Conservation (phyloP, 92 coral and sea anemone genomes). For the Epizoanthus illoricatus region DNA sequence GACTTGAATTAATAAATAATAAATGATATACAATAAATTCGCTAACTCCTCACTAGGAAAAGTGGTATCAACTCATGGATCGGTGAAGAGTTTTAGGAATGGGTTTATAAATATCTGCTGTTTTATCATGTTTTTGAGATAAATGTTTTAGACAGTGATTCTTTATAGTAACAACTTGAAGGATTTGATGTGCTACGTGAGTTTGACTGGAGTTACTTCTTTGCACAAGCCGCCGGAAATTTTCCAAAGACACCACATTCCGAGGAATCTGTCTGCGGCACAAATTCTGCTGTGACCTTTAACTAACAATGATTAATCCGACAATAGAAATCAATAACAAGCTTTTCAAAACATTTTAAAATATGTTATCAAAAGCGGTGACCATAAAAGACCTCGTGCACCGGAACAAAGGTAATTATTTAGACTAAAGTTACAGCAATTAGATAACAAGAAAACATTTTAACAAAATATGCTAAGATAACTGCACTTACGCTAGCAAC, state of each 20-base stretch:
- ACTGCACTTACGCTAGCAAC: neutral
- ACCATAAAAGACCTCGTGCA: neutral
- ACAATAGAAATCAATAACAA: neutral
- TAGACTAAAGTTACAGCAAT: neutral
- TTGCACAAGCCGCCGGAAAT: slow-evolving; percentile 2
- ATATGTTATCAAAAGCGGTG: neutral
- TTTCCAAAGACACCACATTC: neutral
- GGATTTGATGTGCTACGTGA: neutral
- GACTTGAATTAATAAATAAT: too few species aligned
- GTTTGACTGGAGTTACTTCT: neutral
- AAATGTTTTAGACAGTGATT: neutral
- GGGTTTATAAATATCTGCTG: too few species aligned
- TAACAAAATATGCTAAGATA: neutral
- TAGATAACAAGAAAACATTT: neutral
- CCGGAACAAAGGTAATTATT: neutral
- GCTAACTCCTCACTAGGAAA: too few species aligned
- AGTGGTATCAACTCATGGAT: too few species aligned
- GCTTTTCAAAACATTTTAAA: neutral
- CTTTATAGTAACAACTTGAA: neutral
- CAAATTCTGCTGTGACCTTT: neutral
- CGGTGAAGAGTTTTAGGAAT: too few species aligned
- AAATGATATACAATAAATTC: too few species aligned
- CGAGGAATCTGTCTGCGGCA: neutral
- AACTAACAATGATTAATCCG: neutral
- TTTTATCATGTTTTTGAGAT: too few species aligned